Conservation (phyloP, 1,140 invertebrate genomes). For the Drosophila triauraria region DNA sequence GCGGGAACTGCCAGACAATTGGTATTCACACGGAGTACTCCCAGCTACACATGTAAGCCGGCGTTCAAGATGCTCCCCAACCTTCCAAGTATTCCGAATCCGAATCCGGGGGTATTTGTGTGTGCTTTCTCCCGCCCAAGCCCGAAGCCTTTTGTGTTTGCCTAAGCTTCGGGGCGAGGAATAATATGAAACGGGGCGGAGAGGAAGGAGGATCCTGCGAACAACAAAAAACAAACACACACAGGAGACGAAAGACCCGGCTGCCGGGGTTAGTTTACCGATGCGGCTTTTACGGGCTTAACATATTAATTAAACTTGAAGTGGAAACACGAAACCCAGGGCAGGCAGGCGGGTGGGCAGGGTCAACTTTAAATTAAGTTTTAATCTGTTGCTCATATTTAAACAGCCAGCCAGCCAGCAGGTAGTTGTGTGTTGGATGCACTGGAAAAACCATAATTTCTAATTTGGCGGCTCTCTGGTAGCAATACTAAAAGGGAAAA, state of each 20-base stretch:
- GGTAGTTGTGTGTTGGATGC: slow-evolving; percentile 22
- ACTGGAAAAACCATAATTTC: slow-evolving; percentile 15
- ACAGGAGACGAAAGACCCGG: slow-evolving; percentile 13
- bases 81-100: neutral
- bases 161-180: slow-evolving; percentile 4
- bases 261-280: slow-evolving; percentile 62
- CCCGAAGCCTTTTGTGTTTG: slow-evolving; percentile 37
- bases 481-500: neutral
- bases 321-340: slow-evolving; percentile 61
- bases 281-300: slow-evolving; percentile 73
- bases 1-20: slow-evolving; percentile 21
- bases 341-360: slow-evolving; percentile 24
- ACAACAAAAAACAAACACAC: slow-evolving; percentile 41
- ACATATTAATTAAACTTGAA: slow-evolving; percentile 83
- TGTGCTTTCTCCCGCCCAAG: neutral
- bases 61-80: slow-evolving; percentile 16
- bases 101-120: slow-evolving; percentile 16
- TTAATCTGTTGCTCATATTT: slow-evolving; percentile 83
- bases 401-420: slow-evolving; percentile 55
- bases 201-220: neutral
- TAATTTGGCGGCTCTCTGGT: neutral
- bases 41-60: slow-evolving; percentile 30
- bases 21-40: slow-evolving; percentile 33
- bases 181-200: neutral
- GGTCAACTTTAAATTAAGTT: slow-evolving; percentile 79